Evolutionary conservation across 2,113 vertebrate species (phyloP).

Genomic region (Octodon degus): DNA sequence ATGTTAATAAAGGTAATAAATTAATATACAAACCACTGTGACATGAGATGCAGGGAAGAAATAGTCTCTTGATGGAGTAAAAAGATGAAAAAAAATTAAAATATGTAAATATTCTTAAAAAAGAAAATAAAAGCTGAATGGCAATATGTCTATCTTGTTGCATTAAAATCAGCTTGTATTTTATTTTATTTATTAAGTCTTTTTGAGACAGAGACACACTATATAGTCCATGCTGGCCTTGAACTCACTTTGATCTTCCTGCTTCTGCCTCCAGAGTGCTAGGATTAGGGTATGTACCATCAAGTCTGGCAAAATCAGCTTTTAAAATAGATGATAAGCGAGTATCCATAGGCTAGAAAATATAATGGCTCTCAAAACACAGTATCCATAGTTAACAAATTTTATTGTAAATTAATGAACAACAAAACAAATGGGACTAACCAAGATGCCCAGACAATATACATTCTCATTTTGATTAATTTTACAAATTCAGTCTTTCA

Average conservation of each 20-base stretch:
- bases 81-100: neutral
- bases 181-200: no score
- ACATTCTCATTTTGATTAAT: neutral
- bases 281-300: neutral
- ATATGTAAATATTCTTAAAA: neutral
- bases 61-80: neutral
- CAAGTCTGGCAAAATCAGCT: neutral
- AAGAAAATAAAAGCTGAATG: neutral
- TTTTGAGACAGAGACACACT: neutral
- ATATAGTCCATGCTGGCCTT: neutral
- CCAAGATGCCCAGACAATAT: neutral
- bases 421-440: conserved; percentile 15
- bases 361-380: neutral
- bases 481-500: neutral
- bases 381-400: neutral
- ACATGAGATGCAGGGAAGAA: neutral
- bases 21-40: neutral
- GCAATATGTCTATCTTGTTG: neutral
- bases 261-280: neutral
- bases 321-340: neutral
- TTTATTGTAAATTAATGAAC: neutral
- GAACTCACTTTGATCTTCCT: neutral
- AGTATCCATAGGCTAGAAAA: neutral
- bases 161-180: neutral
- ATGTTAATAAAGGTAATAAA: neutral